phyloP scores from a whole-genome alignment of 2,888 invertebrate genomes.

The Andrena minutula region DNA sequence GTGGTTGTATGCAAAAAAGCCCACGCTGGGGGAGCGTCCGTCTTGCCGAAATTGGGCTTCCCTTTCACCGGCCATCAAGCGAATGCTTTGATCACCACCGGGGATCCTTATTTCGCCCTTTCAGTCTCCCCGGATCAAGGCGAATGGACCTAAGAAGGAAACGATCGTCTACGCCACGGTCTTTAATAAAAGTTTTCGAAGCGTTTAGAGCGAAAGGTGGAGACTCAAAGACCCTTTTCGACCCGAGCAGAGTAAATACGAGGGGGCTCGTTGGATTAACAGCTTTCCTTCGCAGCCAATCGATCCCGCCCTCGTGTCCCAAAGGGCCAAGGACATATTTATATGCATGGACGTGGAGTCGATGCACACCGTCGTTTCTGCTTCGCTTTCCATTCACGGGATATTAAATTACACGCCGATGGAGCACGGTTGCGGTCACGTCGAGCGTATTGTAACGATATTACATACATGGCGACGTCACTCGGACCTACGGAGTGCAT shows the following conservation, averaged over 20 bases:
- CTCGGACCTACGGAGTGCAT: conserved; percentile 10
- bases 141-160: conserved; percentile 20
- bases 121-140: neutral
- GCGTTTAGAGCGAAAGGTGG: conserved; percentile 25
- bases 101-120: conserved; percentile 24
- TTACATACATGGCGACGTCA: conserved; percentile 7
- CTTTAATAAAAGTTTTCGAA: conserved; percentile 44
- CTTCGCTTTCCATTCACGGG: conserved; percentile 25
- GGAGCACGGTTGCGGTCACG: conserved; percentile 26
- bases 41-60: conserved; percentile 12
- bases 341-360: conserved; percentile 8
- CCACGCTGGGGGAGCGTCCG: neutral
- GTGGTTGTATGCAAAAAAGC: conserved; percentile 2
- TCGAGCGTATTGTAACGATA: conserved; percentile 37
- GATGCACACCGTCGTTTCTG: conserved; percentile 9
- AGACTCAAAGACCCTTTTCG: neutral
- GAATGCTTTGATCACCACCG: conserved; percentile 41
- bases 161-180: conserved; percentile 11
- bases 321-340: conserved; percentile 13
- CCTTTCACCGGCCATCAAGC: conserved; percentile 38
- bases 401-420: conserved; percentile 45
- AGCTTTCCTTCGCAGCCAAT: neutral
- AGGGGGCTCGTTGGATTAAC: neutral
- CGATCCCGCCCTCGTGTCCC: neutral
- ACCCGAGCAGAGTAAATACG: conserved; percentile 9